Percentiles rank a stretch among this genome's conserved stretches.
phyloP scores from a whole-genome alignment of 2,888 invertebrate genomes.

The Agrotis exclamationis region DNA sequence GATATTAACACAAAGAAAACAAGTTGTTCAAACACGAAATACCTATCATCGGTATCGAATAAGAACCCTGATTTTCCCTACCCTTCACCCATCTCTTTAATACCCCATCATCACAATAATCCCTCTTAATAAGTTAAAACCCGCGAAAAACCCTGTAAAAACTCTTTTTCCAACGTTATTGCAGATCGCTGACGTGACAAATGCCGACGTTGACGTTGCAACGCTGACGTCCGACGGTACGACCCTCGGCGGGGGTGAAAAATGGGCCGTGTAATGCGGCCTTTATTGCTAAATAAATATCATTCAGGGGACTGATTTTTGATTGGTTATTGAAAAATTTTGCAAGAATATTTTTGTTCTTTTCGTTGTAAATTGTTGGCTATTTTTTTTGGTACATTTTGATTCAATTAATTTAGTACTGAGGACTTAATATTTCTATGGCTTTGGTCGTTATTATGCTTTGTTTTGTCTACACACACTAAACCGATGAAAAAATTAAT shows the following conservation, averaged over 20 bases:
- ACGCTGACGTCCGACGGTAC: conserved; percentile 54
- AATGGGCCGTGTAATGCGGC: conserved; percentile 73
- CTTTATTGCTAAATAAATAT: conserved; percentile 78
- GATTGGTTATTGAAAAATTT: conserved; percentile 71
- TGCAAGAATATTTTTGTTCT: conserved; percentile 54
- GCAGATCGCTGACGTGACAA: conserved; percentile 72
- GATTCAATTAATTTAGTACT: background rate
- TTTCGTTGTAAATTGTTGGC: conserved; percentile 5
- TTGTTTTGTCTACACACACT: too few relatives aligned
- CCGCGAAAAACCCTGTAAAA: conserved; percentile 30
- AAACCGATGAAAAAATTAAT: too few relatives aligned
- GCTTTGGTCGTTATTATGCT: too few relatives aligned
- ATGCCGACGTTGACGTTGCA: conserved; percentile 71
- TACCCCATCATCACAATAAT: conserved; percentile 29
- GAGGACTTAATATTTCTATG: background rate
- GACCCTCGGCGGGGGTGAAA: conserved; percentile 70
- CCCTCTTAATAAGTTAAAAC: conserved; percentile 18
- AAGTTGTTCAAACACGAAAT: too few relatives aligned
- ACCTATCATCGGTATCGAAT: background rate
- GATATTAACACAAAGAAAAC: too few relatives aligned
- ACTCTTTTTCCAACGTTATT: conserved; percentile 52
- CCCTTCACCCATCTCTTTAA: background rate
- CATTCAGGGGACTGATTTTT: conserved; percentile 67
- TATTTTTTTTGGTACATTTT: conserved; percentile 1
- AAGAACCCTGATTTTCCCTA: background rate